Evolutionary conservation across 2,888 invertebrate species (phyloP).

Genomic region (Plagodis dolabraria): DNA sequence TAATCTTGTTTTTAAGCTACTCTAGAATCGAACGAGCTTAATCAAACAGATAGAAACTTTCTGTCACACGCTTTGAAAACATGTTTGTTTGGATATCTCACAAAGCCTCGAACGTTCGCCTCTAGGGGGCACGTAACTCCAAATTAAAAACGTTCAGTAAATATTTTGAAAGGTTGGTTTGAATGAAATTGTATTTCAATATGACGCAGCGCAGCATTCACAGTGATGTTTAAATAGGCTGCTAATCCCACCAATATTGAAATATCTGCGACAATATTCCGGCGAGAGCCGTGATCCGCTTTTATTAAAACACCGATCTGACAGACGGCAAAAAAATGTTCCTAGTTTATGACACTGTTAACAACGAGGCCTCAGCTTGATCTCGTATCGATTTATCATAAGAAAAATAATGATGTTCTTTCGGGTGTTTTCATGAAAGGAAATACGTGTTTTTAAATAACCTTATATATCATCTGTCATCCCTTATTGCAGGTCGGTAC

Average conservation of each 20-base stretch:
- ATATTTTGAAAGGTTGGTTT: constrained; percentile 73
- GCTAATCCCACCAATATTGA: constrained; percentile 84
- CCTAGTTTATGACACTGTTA: constrained; percentile 38
- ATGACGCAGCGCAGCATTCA: constrained; percentile 72
- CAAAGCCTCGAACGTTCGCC: constrained; percentile 38
- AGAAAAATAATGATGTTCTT: constrained; percentile 23
- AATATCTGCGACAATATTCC: constrained; percentile 83
- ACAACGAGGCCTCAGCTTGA: constrained; percentile 21
- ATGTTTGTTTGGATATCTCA: constrained; percentile 36
- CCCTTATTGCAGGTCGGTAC: no score
- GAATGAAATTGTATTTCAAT: constrained; percentile 80
- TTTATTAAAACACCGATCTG: constrained; percentile 80
- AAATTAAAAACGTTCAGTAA: constrained; percentile 78
- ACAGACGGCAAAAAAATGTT: constrained; percentile 60
- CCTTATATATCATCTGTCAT: constrained; percentile 1
- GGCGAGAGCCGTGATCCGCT: constrained; percentile 74
- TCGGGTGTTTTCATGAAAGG: constrained; percentile 20
- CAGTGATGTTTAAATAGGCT: constrained; percentile 81
- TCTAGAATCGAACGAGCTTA: constrained; percentile 21
- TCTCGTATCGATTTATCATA: constrained; percentile 25
- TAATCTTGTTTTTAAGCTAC: constrained; percentile 19
- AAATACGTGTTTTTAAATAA: constrained; percentile 23
- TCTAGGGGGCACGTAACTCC: constrained; percentile 45
- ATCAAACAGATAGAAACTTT: constrained; percentile 33
- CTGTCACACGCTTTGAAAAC: constrained; percentile 28